A percentile compares a stretch with the other conserved stretches of the same genome.
These are phyloP conservation scores for Graphium colonna DNA, from an alignment of 2,888 invertebrate species.

Conservation along the genomic window DNA sequence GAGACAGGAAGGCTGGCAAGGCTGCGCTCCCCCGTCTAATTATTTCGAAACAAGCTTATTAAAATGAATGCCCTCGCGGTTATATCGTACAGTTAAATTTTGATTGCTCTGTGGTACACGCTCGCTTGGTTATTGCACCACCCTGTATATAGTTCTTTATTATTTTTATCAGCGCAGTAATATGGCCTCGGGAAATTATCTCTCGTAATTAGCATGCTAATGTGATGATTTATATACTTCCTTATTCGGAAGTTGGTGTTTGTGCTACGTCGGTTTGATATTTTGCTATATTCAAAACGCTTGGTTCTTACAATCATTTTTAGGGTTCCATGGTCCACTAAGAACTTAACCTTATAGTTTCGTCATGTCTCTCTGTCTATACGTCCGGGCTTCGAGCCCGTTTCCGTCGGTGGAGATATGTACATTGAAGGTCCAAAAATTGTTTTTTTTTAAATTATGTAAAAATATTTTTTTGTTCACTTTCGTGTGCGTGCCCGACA, in stretches of 20 bases:
- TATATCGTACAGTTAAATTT: slow-evolving; percentile 47
- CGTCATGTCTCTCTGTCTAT: no score
- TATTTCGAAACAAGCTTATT: slow-evolving; percentile 51
- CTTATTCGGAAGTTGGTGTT: not conserved
- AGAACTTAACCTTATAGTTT: no score
- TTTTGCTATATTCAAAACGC: not conserved
- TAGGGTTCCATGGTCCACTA: no score
- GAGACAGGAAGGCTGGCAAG: slow-evolving; percentile 42
- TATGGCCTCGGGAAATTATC: not conserved
- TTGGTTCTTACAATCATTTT: not conserved
- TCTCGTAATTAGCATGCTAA: not conserved
- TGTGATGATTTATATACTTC: not conserved
- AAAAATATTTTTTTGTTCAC: no score
- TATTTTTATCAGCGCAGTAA: slow-evolving; percentile 6
- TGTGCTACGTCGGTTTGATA: not conserved
- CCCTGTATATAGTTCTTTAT: slow-evolving; percentile 7
- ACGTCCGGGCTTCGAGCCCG: no score
- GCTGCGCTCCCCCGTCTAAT: slow-evolving; percentile 33
- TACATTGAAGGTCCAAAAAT: no score
- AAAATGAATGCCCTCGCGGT: slow-evolving; percentile 29
- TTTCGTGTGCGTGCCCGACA: no score
- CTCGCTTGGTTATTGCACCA: slow-evolving; percentile 25
- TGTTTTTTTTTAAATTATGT: no score
- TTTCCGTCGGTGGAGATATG: no score
- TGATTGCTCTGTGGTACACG: slow-evolving; percentile 41